Conservation (phyloP, 2,113 vertebrate species). For the Romanogobio albipinnatus region DNA sequence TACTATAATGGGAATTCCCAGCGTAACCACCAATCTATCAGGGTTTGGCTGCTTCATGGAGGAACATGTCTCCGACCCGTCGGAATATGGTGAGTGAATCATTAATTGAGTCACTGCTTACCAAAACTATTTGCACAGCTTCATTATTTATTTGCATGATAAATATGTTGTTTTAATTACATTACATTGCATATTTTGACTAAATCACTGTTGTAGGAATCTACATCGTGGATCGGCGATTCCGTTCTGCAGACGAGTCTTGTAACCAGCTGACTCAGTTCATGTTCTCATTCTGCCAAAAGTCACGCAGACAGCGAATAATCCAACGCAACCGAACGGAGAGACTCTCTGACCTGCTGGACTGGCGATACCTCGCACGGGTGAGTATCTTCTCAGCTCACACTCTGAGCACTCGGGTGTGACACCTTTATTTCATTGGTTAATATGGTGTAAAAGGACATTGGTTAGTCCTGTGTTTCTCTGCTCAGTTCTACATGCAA, state of each 20-base stretch:
- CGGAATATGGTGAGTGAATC: slow-evolving; percentile 84
- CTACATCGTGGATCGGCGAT: slow-evolving; percentile 94
- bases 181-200: background rate
- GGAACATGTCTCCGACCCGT: slow-evolving; percentile 92
- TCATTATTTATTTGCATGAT: background rate
- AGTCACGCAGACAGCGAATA: slow-evolving; percentile 93
- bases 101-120: background rate
- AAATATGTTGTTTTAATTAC: background rate
- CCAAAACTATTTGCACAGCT: background rate
- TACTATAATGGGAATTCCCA: slow-evolving; percentile 98
- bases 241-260: slow-evolving; percentile 88
- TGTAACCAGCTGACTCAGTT: slow-evolving; percentile 97
- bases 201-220: slow-evolving; percentile 77
- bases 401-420: background rate
- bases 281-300: slow-evolving; percentile 93
- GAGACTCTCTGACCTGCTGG: slow-evolving; percentile 91
- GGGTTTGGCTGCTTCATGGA: slow-evolving; percentile 98
- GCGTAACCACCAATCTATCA: slow-evolving; percentile 96
- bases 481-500: slow-evolving; percentile 87
- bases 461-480: background rate
- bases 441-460: background rate
- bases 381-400: slow-evolving; percentile 70
- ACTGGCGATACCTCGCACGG: slow-evolving; percentile 94
- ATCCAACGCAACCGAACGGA: slow-evolving; percentile 95
- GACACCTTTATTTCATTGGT: background rate